phyloP scores from a whole-genome alignment of 1,140 invertebrate species.

The Wiebesia pumilae region DNA sequence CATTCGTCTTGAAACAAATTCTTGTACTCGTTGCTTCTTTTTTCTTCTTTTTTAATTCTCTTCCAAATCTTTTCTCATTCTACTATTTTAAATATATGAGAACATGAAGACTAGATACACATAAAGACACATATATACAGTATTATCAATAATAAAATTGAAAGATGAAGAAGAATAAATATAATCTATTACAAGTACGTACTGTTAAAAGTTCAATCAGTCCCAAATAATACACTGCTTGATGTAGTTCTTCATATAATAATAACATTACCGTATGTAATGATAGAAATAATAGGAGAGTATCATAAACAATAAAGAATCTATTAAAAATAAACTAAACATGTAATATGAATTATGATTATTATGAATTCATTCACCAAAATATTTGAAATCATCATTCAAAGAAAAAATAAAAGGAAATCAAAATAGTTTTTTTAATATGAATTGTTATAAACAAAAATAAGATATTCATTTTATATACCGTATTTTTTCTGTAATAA shows the following conservation, averaged over 20 bases:
- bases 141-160: not conserved
- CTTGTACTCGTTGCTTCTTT: constrained; percentile 63
- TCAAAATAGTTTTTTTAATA: too few relatives aligned
- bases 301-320: constrained; percentile 1
- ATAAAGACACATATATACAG: not conserved
- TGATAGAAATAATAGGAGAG: too few relatives aligned
- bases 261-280: not conserved
- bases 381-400: not conserved
- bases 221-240: not conserved
- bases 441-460: too few relatives aligned
- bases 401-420: not conserved
- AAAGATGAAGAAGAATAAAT: too few relatives aligned
- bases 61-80: constrained; percentile 31
- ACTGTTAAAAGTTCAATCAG: too few relatives aligned
- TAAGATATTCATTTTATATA: too few relatives aligned
- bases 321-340: constrained; percentile 13
- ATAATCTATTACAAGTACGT: too few relatives aligned
- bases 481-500: too few relatives aligned
- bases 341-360: too few relatives aligned
- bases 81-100: constrained; percentile 3
- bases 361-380: not conserved
- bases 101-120: not conserved
- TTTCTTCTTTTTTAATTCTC: constrained; percentile 62
- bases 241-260: not conserved
- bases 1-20: constrained; percentile 45